Evolutionary conservation across 1,140 invertebrate genomes (phyloP).

Genomic region (Pseudomyrmex flavicornis): DNA sequence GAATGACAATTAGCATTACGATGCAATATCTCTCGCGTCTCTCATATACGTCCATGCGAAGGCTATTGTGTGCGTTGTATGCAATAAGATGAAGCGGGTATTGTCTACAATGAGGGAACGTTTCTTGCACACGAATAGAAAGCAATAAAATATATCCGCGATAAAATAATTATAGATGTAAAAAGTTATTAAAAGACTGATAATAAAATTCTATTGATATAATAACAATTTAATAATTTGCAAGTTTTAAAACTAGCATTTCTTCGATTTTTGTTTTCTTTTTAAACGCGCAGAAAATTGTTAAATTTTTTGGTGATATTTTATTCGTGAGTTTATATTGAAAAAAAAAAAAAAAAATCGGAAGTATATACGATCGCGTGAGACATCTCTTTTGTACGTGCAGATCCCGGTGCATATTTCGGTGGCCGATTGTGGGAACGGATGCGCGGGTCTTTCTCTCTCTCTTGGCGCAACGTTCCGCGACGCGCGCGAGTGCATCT

Average conservation of each 20-base stretch:
- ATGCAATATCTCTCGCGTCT: slow-evolving; percentile 33
- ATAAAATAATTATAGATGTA: no score
- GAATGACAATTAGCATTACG: slow-evolving; percentile 33
- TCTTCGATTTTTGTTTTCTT: no score
- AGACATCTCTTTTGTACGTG: not conserved
- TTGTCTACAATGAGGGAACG: slow-evolving; percentile 17
- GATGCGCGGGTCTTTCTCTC: not conserved
- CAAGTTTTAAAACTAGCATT: no score
- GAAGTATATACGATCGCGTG: not conserved
- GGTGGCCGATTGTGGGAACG: slow-evolving; percentile 61
- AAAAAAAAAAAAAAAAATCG: not conserved
- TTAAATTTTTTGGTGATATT: no score
- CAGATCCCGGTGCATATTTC: slow-evolving; percentile 44
- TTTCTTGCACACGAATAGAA: slow-evolving; percentile 21
- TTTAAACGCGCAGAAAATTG: not conserved
- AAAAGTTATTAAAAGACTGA: not conserved
- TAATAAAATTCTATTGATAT: no score
- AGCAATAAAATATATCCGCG: not conserved
- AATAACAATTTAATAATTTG: not conserved
- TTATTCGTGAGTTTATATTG: no score
- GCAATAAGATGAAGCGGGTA: slow-evolving; percentile 18
- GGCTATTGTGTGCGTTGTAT: slow-evolving; percentile 27
- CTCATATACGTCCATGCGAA: slow-evolving; percentile 21
- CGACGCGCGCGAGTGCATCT: slow-evolving; percentile 31
- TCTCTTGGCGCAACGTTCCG: not conserved